Percentiles rank a stretch among this genome's conserved stretches.
Evolutionary conservation across 2,113 vertebrate genomes (phyloP).

Genomic region (Crotalus helleri): DNA sequence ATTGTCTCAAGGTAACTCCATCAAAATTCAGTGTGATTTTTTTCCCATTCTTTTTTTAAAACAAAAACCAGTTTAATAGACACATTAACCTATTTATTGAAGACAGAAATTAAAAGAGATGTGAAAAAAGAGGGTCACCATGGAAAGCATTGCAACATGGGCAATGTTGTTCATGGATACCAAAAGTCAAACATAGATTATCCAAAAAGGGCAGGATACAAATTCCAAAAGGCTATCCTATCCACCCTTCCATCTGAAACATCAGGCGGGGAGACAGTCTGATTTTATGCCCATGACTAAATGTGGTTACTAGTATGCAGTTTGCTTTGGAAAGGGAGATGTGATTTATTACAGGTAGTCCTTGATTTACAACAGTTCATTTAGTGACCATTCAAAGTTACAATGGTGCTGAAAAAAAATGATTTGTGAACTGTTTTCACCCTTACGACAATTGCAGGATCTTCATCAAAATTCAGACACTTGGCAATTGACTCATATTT

Average conservation of each 20-base stretch:
- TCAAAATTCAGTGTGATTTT: neutral
- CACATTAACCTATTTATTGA: neutral
- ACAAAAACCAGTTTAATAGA: neutral
- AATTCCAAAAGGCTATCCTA: neutral
- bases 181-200: neutral
- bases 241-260: neutral
- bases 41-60: neutral
- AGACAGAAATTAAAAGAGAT: neutral
- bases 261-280: neutral
- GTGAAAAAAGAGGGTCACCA: neutral
- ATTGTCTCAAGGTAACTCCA: neutral
- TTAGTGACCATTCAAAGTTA: no score
- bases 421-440: no score
- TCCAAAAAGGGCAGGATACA: neutral
- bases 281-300: neutral
- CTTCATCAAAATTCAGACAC: no score
- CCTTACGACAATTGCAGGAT: no score
- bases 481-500: no score
- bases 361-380: no score
- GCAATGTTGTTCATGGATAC: neutral
- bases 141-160: neutral
- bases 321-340: neutral
- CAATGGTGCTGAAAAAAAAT: no score
- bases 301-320: neutral
- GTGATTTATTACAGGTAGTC: conserved; percentile 27